phyloP scores from a whole-genome alignment of 2,888 invertebrate species.

The Nasonia oneida region DNA sequence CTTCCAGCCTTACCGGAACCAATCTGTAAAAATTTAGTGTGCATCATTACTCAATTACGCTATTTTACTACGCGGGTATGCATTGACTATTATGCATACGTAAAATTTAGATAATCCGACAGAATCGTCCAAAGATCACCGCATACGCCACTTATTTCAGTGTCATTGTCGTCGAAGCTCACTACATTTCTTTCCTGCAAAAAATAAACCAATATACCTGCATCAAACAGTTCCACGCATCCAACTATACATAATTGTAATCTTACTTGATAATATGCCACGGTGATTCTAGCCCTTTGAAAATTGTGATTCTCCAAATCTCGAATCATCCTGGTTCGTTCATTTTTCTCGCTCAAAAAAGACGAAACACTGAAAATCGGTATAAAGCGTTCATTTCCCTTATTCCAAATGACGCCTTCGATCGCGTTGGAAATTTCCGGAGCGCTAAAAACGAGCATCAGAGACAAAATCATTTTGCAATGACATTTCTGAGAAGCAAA shows the following conservation, averaged over 20 bases:
- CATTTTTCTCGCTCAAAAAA: not conserved
- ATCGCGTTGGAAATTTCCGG: conserved; percentile 7
- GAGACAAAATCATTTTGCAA: conserved; percentile 11
- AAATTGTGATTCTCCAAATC: conserved; percentile 51
- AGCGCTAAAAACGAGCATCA: not conserved
- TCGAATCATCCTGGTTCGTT: not conserved
- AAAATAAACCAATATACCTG: not conserved
- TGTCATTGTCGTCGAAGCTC: conserved; percentile 57
- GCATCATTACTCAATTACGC: no score
- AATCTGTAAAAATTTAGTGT: conserved; percentile 33
- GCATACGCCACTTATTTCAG: conserved; percentile 54
- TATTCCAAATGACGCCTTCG: conserved; percentile 43
- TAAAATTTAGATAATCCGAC: conserved; percentile 62
- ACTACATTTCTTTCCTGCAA: conserved; percentile 59
- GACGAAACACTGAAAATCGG: conserved; percentile 36
- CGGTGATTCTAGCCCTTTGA: not conserved
- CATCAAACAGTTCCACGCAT: not conserved
- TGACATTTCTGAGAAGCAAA: not conserved
- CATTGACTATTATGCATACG: conserved; percentile 38
- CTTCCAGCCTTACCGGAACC: conserved; percentile 35
- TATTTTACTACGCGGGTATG: no score
- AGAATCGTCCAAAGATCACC: conserved; percentile 63
- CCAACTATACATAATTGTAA: not conserved
- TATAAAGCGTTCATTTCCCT: conserved; percentile 21
- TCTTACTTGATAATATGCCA: conserved; percentile 42